Conservation (phyloP, 1,140 invertebrate genomes). For the Probaryconus sp. region DNA sequence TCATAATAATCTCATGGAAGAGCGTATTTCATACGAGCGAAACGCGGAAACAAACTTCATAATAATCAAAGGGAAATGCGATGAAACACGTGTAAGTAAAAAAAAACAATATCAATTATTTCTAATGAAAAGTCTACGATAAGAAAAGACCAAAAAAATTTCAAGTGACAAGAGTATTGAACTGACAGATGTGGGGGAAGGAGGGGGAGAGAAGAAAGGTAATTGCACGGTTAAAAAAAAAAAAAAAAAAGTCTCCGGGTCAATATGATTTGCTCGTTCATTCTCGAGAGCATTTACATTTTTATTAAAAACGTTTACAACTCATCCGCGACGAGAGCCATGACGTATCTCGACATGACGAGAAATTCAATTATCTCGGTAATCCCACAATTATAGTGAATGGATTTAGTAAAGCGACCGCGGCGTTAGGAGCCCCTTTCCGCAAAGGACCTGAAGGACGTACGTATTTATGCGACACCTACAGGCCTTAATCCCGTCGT, state of each 20-base stretch:
- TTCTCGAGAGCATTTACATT: slow-evolving; percentile 64
- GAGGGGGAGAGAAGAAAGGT: too few species aligned
- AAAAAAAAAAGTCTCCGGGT: too few species aligned
- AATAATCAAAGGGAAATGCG: slow-evolving; percentile 56
- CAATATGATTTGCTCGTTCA: slow-evolving; percentile 51
- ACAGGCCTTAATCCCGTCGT: slow-evolving; percentile 46
- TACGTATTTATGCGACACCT: slow-evolving; percentile 50
- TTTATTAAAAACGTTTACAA: slow-evolving; percentile 71
- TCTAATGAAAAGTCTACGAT: too few species aligned
- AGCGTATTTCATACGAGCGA: slow-evolving; percentile 46
- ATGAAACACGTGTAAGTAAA: slow-evolving; percentile 1
- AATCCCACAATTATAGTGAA: slow-evolving; percentile 67
- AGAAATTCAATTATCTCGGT: slow-evolving; percentile 69
- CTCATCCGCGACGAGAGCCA: slow-evolving; percentile 46
- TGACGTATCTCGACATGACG: slow-evolving; percentile 60
- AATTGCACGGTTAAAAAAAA: too few species aligned
- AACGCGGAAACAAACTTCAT: slow-evolving; percentile 54
- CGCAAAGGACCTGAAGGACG: slow-evolving; percentile 51
- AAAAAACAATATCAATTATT: too few species aligned
- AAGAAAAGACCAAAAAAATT: too few species aligned
- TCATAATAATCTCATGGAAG: slow-evolving; percentile 54
- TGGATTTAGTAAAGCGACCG: slow-evolving; percentile 63
- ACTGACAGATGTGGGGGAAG: too few species aligned
- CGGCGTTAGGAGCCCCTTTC: slow-evolving; percentile 35
- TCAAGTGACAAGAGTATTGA: too few species aligned